Base-by-base conservation (phyloP, 2,113 vertebrate genomes). In the Felis chaus region DNA sequence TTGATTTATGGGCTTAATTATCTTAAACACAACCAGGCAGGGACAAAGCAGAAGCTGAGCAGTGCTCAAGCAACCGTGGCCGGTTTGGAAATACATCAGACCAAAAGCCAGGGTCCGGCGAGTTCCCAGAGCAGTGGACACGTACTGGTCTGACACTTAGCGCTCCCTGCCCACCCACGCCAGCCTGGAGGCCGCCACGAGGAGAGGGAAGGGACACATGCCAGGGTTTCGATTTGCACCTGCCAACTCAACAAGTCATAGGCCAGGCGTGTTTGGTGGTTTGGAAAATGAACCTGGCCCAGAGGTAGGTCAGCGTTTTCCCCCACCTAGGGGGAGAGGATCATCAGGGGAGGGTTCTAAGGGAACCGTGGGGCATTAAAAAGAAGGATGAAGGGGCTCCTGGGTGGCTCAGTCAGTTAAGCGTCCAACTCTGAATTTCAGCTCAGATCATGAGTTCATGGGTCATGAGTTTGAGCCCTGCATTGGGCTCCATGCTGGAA, bases 1-100 rank as follows among this genome's bases (percentile, higher is more conserved):
- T 97, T 99, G 99, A 99, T 99, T 95, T 95, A 99, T 98, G 98
- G 96, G 48, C 94, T 97, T 98, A 91, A 98, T 98, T 97, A 98
- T 80, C 93, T 92, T 98, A 98, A 98, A 98, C 96, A 95, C 16
- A 19, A 95, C 96, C 95, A 97, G 91, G 91, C 82, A 92, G 94
- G 88, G 89, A 90, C 85, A 80, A 88, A 86, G 68, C 84, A 69
- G 73, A 97, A 78, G 50, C 1, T 65, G 91, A 95, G 57, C 78
- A 89, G 91, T 5, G 89, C 85, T 61, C 65, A 63, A 33, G 91
- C 93, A 36, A 87, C 45, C 45, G 63, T 25, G 66, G 19, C 41
- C 1, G 5, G 87, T 65, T 5, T 80, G 87, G 76, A 66, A 85
- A 81, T 2, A 18, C 36, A 65, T 68, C 91, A 39, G 8, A 55